Base-by-base conservation (phyloP, 2,888 invertebrate species). In the Acleris sparsana region DNA sequence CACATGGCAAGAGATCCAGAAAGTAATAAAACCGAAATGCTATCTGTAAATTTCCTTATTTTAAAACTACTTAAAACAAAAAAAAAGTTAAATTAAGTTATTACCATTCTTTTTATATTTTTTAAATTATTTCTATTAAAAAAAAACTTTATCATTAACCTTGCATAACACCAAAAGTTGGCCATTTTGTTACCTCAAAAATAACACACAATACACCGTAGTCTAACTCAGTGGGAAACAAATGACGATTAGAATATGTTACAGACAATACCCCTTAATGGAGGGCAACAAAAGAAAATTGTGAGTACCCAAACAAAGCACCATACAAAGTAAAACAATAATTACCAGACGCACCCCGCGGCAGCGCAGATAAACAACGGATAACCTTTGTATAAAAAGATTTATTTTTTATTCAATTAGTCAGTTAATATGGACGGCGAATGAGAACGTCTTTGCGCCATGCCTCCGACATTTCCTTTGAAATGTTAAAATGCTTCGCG, bases 301-400 rank as follows among this genome's bases (percentile, higher is more conserved):
- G 74, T 73, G 70, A 71, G 70, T 68, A 75, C 74, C 73, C 72
- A 75, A 83, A 85, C 84, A 84, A 81, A 83, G 80, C 73, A 74
- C 76, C 76, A 76, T 76, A 84, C 87, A 89, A 87, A 89, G 88
- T 84, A 78, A 83, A 85, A 89, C 79, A 85, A 88, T 89, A 87
- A 89, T 88, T 87, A 88, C 79, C 79, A 72, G 75, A 75, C 71
- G 70, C 71, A 74, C 87, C 87, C 76, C 76, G 64, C 48, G 64
- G 65, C 70, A 85, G 85, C 84, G 73, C 76, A 65, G 82, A 81
- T 84, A 82, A 80, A 74, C 79, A 73, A 75, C 62, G 60, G 67
- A 62, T 68, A 71, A 77, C 80, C 85, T 86, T 86, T 86, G 80
- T 82, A 76, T 76, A 79, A 77, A 78, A 82, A 80, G 66, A 69